These are phyloP conservation scores for Drosophila biarmipes DNA, from an alignment of 1,140 invertebrate genomes.

Conservation along the genomic window DNA sequence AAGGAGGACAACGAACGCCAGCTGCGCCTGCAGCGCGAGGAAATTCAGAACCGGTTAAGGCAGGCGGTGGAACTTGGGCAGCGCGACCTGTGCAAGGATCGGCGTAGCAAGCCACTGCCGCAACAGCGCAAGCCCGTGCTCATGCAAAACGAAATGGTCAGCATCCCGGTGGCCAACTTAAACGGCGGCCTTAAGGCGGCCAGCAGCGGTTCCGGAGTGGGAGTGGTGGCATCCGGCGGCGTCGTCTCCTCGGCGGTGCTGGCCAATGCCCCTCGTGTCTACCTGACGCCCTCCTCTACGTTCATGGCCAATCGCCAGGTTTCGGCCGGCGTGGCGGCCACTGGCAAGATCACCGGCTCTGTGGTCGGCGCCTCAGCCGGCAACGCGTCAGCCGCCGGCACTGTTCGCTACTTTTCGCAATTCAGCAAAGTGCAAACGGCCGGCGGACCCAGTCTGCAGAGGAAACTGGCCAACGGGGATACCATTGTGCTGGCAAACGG, in stretches of 20 bases:
- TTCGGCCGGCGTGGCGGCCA: constrained; percentile 6
- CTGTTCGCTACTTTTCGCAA: constrained; percentile 69
- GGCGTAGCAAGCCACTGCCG: not conserved
- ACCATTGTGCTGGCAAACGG: constrained; percentile 63
- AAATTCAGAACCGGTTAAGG: not conserved
- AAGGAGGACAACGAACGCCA: not conserved
- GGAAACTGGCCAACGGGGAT: constrained; percentile 54
- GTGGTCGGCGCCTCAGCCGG: constrained; percentile 7
- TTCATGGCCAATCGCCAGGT: constrained; percentile 39
- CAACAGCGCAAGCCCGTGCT: constrained; percentile 18
- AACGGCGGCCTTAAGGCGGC: constrained; percentile 66
- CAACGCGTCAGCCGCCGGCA: constrained; percentile 14
- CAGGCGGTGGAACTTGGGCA: constrained; percentile 4
- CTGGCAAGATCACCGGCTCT: constrained; percentile 9
- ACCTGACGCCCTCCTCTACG: constrained; percentile 51
- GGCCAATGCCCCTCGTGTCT: constrained; percentile 64
- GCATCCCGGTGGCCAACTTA: constrained; percentile 71
- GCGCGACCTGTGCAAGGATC: not conserved
- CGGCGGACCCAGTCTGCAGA: constrained; percentile 24
- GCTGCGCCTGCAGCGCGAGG: not conserved
- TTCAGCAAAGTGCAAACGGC: constrained; percentile 57
- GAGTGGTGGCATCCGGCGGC: constrained; percentile 40
- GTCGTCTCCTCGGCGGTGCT: constrained; percentile 50
- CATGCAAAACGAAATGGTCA: constrained; percentile 83
- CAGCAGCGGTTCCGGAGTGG: constrained; percentile 44